Base-by-base conservation (phyloP, 2,113 vertebrate species). In the Crocuta crocuta region DNA sequence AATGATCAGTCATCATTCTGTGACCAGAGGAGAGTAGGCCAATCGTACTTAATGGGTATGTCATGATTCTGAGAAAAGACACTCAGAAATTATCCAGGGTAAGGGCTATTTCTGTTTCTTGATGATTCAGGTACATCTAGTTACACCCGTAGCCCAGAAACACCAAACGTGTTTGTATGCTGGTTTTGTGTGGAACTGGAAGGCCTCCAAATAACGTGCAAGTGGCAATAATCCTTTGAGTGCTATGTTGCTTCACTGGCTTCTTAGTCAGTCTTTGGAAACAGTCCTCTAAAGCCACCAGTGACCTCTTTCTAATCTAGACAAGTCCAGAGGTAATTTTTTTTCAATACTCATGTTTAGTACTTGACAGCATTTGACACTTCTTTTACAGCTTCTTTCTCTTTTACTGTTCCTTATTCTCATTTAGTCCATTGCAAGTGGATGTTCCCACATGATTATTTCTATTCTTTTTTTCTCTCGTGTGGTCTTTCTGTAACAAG, bases 261-360 rank as follows among this genome's bases (percentile, higher is more conserved):
- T 90, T 94, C 58, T 88, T 97, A 96, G 50, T 95, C 53, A 96
- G 10, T 65, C 73, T 87, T 91, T 97, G 74, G 76, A 88, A 94
- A 78, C 6, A n/a, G 28, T 24, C n/a, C 43, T 87, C 43, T 83
- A 26, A 53, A 91, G 82, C 61, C 58, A 90, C 74, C 43, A 79
- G 12, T 95, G 74, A 94, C 81, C 17, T 95, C 61, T 58, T 84
- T 93, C 85, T 93, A 31, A 87, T 61, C 43, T 94, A 96, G 87
- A 92, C 71, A 92, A 81, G 89, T 71, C 31, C 21, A n/a, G 23
- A 19, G 88, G 53, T 81, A 39, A 61, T 33, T 86, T 86, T 63
- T 68, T 84, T 91, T 76, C 68, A 33, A 21, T 24, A 13, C 1
- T 79, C 13, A 10, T 15, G 71, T 13, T 92, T 6, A 26, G 5